Evolutionary conservation across 30 jellyfish, hydroid and myxozoan genomes (phyloP), one percentile per base, ranked within the genome.

Genomic region (Rhopilema esculentum): DNA sequence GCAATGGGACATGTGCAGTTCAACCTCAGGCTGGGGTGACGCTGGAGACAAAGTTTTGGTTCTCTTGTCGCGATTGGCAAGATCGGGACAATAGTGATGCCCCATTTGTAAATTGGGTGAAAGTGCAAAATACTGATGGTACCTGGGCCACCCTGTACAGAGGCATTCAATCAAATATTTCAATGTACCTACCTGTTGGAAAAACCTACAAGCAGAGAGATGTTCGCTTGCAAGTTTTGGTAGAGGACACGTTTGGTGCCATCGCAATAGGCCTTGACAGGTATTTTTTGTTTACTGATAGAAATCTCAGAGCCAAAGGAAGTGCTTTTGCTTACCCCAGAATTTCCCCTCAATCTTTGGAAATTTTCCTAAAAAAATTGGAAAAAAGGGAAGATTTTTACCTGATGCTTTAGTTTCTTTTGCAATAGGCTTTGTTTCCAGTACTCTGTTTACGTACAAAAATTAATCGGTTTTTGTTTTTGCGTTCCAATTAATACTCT

Each of bases 171-270:
- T 19, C 88, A 53, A 25, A 8, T 0, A 48, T 51, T 6, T 22
- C 85, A 29, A 49, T 72, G 17, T 52, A 50, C 49, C 86, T 88
- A 9, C 97, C 97, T 48, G 83, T 80, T 62, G 97, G 97, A 0
- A 91, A 75, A 2, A 49, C 16, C 19, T 26, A 31, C 18, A 20
- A 79, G 40, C 32, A 73, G 26, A 21, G 82, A 19, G 62, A 48
- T 40, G 79, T 93, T 9, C 66, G 62, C 20, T 32, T 93, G 23
- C 93, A 80, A 22, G 74, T 90, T 28, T 72, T 80, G 71, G 87
- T 95, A 17, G 97, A 95, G 72, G 98, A 95, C 53, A 27, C 97
- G 12, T 71, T 84, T 12, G 99, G 99, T 19, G 97, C 97, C 21
- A 40, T 57, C 15, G 74, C 96, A 8, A 75, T 66, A n/a, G 97